Conservation (phyloP, 2,888 invertebrate genomes). For the Chymomyza fuscimana region DNA sequence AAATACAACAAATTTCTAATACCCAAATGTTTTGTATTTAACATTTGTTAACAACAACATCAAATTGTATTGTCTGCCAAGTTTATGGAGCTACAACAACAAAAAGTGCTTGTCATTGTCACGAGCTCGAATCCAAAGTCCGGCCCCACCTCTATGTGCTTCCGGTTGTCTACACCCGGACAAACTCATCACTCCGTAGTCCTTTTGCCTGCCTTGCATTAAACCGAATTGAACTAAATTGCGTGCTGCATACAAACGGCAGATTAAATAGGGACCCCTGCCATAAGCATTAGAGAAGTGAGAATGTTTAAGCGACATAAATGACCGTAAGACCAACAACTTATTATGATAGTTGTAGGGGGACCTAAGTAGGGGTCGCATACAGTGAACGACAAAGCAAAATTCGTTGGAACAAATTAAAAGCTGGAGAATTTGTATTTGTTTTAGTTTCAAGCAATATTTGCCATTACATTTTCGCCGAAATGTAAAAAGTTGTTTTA, state of each 20-base stretch:
- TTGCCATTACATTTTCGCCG: no score
- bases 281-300: neutral
- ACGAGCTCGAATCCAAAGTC: conserved; percentile 14
- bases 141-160: conserved; percentile 15
- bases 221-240: neutral
- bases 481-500: no score
- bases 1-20: neutral
- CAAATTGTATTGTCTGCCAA: conserved; percentile 22
- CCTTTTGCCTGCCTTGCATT: conserved; percentile 1
- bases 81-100: conserved; percentile 33
- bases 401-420: no score
- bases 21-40: conserved; percentile 2
- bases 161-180: conserved; percentile 28
- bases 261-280: conserved; percentile 49
- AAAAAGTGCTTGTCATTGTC: conserved; percentile 40
- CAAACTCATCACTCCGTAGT: conserved; percentile 6
- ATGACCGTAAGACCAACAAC: neutral
- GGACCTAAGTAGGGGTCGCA: neutral
- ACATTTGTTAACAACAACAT: neutral
- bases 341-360: conserved; percentile 1
- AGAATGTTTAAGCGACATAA: neutral
- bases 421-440: no score
- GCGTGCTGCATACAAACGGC: conserved; percentile 62
- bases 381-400: neutral
- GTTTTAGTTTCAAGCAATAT: no score